Evolutionary conservation across 2,797 vertebrate genomes (phyloP).

Genomic region (Crenuchus spilurus): DNA sequence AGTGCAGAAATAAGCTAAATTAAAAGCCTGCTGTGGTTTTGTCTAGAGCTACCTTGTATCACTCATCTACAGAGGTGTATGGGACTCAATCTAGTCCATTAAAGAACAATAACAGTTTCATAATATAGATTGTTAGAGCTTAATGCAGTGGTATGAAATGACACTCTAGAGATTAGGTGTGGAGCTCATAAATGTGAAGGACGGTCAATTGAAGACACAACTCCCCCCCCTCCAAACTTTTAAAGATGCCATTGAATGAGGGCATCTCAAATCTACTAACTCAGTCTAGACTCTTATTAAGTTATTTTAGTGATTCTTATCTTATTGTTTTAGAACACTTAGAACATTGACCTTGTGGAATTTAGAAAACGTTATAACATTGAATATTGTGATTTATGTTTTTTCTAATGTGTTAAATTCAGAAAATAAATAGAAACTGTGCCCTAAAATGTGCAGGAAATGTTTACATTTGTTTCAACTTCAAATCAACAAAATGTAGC

Average conservation of each 20-base stretch:
- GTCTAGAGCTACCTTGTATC: constrained; percentile 35
- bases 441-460: too few relatives aligned
- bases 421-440: too few relatives aligned
- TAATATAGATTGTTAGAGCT: neutral
- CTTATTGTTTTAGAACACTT: too few relatives aligned
- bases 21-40: constrained; percentile 41
- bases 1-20: constrained; percentile 11
- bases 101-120: constrained; percentile 16
- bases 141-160: constrained; percentile 18
- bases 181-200: neutral
- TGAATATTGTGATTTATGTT: too few relatives aligned
- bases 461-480: too few relatives aligned
- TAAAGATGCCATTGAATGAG: neutral
- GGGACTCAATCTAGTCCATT: constrained; percentile 18
- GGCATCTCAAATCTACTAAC: too few relatives aligned
- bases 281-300: neutral
- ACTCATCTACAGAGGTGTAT: constrained; percentile 39
- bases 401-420: too few relatives aligned
- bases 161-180: neutral
- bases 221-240: too few relatives aligned
- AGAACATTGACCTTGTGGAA: too few relatives aligned
- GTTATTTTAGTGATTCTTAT: neutral
- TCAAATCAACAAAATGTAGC: too few relatives aligned
- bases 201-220: constrained; percentile 1
- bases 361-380: too few relatives aligned